Percentiles rank a stretch among this genome's conserved stretches.
These are phyloP conservation scores for Baccha elongata DNA, from an alignment of 2,888 invertebrate species.

Conservation along the genomic window DNA sequence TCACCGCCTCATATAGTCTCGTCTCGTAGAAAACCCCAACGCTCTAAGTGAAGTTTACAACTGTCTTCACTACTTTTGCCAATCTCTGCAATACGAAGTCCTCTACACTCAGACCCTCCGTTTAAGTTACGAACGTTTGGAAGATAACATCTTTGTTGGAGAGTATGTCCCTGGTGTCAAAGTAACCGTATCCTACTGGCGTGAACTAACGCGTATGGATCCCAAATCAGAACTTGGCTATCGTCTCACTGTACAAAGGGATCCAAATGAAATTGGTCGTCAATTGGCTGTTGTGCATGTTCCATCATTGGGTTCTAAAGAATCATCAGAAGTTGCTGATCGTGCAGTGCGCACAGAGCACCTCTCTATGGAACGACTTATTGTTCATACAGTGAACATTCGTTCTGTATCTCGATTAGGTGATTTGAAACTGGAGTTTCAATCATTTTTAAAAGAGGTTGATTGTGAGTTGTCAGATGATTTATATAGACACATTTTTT, in stretches of 20 bases:
- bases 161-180: slow-evolving; percentile 95
- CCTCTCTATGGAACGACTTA: slow-evolving; percentile 96
- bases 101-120: slow-evolving; percentile 94
- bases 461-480: slow-evolving; percentile 86
- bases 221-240: slow-evolving; percentile 94
- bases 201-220: slow-evolving; percentile 84
- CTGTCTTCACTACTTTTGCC: slow-evolving; percentile 95
- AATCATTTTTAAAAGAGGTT: slow-evolving; percentile 85
- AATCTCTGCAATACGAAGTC: slow-evolving; percentile 95
- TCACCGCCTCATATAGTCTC: slow-evolving; percentile 95
- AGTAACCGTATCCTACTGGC: slow-evolving; percentile 97
- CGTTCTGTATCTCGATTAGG: slow-evolving; percentile 92
- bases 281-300: slow-evolving; percentile 89
- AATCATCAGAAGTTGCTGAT: slow-evolving; percentile 86
- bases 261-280: slow-evolving; percentile 90
- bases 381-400: slow-evolving; percentile 97
- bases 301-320: slow-evolving; percentile 83
- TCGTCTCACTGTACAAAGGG: slow-evolving; percentile 93
- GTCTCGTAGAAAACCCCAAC: slow-evolving; percentile 88
- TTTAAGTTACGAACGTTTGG: slow-evolving; percentile 93
- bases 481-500: too few relatives aligned
- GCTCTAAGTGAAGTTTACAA: slow-evolving; percentile 92
- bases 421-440: slow-evolving; percentile 88
- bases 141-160: slow-evolving; percentile 94
- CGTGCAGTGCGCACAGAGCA: slow-evolving; percentile 93